These are phyloP conservation scores for Geococcyx californianus DNA, from an alignment of 2,113 vertebrate genomes.

Conservation along the genomic window DNA sequence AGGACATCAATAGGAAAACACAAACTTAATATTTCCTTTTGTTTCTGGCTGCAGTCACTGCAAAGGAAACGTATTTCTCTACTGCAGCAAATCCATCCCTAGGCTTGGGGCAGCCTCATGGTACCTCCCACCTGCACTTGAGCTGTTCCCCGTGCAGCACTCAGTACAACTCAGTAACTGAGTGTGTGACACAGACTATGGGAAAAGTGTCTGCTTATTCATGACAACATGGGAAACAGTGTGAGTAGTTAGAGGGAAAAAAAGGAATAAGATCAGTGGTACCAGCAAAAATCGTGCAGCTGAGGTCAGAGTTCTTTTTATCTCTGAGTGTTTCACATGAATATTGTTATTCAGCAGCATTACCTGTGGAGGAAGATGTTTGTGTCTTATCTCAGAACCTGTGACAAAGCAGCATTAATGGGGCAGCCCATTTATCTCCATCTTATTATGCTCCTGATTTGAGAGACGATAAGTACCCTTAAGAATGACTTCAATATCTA, in stretches of 20 bases:
- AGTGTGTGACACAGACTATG: neutral
- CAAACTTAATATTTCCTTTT: neutral
- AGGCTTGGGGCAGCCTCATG: neutral
- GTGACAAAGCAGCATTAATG: neutral
- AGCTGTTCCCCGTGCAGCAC: neutral
- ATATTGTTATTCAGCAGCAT: neutral
- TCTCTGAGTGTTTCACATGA: neutral
- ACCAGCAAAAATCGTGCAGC: neutral
- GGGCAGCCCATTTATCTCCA: neutral
- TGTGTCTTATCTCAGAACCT: neutral
- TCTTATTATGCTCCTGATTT: neutral
- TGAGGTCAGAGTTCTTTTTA: neutral
- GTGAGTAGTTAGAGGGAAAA: neutral
- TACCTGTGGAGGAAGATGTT: neutral
- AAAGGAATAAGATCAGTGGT: neutral
- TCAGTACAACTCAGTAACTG: neutral
- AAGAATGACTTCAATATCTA: neutral
- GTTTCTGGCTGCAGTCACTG: neutral
- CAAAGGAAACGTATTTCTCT: neutral
- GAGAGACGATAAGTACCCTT: neutral
- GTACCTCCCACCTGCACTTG: neutral
- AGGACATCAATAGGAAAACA: neutral
- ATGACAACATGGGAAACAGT: neutral
- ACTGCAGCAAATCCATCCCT: neutral
- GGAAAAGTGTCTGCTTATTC: neutral